Base-by-base conservation (phyloP, 1,140 invertebrate genomes). In the Pseudomyrmex concolor region DNA sequence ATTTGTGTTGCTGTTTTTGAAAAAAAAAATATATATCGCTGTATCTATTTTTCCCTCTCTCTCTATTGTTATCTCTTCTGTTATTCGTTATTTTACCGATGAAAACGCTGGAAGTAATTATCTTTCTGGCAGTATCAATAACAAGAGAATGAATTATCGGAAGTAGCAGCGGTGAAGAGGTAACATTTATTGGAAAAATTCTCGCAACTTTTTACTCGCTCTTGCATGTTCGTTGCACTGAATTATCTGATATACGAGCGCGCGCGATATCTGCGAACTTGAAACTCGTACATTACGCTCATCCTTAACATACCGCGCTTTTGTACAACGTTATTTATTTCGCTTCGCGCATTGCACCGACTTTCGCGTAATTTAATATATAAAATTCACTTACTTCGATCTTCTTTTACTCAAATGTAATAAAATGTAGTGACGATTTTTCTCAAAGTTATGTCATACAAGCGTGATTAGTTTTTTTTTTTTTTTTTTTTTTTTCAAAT, bases 101-200 rank as follows among this genome's bases (percentile, higher is more conserved):
- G 15, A 70, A 57, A 77, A 59, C 51, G 19, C 17, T 57, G 54
- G 15, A 55, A 78, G 12, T 78, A 60, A 68, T 78, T 70, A 70
- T 78, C 51, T 45, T 70, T 57, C 34, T 68, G 64, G 19, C 76
- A 68, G 64, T 70, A 51, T 78, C 76, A 78, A 78, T 78, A 78
- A 78, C 51, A 15, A 34, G 64, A 57, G 76, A 59, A 78, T 70
- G 64, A 68, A 78, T 67, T 76, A 67, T 70, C 43, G 59, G 22
- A 63, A 74, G 57, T 51, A 57, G 19, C 19, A n/a, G 51, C 63
- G 19, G 5, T 63, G 22, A 70, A 78, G 43, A 57, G 64, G 63
- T 17, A 78, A 78, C 34, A 70, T 78, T 68, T 70, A 78, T 78
- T 68, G 64, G 64, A 70, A 78, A 68, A 70, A 78, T 78, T 78